These are phyloP conservation scores for Hippocampus kuda DNA, from an alignment of 2,797 vertebrate genomes.

Conservation along the genomic window DNA sequence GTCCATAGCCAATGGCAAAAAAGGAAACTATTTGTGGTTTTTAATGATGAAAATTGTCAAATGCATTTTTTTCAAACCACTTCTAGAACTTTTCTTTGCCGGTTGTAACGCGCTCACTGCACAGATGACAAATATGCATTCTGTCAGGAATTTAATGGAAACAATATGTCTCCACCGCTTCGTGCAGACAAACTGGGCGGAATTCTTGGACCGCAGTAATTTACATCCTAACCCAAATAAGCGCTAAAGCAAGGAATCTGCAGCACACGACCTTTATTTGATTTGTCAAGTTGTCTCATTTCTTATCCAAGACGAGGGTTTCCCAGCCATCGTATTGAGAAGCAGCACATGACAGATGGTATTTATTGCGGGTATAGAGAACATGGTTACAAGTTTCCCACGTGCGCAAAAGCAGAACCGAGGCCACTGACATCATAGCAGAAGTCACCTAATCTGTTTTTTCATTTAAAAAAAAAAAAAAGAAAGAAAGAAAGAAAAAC, in stretches of 20 bases:
- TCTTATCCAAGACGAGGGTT: conserved; percentile 13
- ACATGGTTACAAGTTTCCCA: conserved; percentile 10
- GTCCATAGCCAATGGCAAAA: neutral
- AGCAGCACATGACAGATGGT: conserved; percentile 20
- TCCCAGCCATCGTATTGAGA: conserved; percentile 2
- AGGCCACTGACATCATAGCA: conserved; percentile 29
- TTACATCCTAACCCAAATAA: conserved; percentile 12
- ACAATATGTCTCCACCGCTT: conserved; percentile 13
- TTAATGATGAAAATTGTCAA: neutral
- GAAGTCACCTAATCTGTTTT: conserved; percentile 38
- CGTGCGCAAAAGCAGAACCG: conserved; percentile 15
- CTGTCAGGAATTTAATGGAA: conserved; percentile 18
- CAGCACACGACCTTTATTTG: conserved; percentile 2
- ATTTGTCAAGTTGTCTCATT: conserved; percentile 9
- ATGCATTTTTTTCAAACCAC: neutral
- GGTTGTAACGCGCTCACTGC: conserved; percentile 9
- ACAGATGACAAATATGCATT: conserved; percentile 11
- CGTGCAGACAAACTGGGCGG: conserved; percentile 5
- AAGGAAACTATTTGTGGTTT: neutral
- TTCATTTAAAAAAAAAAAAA: conserved; percentile 7
- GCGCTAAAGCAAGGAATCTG: conserved; percentile 10
- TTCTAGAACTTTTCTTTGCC: neutral
- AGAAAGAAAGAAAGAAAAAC: conserved; percentile 5
- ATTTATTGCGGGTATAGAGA: conserved; percentile 11
- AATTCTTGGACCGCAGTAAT: conserved; percentile 6